Evolutionary conservation across 2,113 vertebrate species (phyloP).

Genomic region (Pontoporia blainvillei): DNA sequence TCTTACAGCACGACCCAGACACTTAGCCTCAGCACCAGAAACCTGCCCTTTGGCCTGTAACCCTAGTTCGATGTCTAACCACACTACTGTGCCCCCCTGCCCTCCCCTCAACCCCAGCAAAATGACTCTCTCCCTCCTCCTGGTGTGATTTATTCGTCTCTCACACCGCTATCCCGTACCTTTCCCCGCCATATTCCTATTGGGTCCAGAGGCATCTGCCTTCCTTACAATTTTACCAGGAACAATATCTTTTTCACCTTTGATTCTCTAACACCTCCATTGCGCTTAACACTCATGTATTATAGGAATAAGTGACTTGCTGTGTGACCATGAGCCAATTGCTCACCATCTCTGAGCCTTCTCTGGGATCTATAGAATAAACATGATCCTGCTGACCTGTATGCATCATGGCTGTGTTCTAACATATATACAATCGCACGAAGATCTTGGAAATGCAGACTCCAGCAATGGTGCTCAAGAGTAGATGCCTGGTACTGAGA

Average conservation of each 20-base stretch:
- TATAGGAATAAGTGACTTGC: background rate
- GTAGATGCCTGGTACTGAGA: background rate
- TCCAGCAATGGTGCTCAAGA: background rate
- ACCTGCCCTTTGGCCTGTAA: background rate
- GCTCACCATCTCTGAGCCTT: background rate
- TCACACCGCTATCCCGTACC: rapidly evolving
- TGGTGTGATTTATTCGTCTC: background rate
- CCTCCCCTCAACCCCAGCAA: background rate
- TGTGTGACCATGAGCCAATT: background rate
- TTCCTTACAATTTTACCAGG: background rate
- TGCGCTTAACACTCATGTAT: background rate
- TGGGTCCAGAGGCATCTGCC: background rate
- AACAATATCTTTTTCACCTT: background rate
- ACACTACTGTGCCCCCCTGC: no score
- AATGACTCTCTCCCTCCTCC: no score
- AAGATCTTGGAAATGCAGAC: background rate
- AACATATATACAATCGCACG: rapidly evolving
- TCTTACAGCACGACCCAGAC: background rate
- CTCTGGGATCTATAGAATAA: background rate
- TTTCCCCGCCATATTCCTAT: background rate
- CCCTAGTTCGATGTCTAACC: background rate
- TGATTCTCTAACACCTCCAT: background rate
- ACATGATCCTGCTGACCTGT: rapidly evolving
- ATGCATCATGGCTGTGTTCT: background rate
- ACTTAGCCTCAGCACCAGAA: background rate